Evolutionary conservation across 2,888 invertebrate genomes (phyloP).

Genomic region (Craniophora ligustri): DNA sequence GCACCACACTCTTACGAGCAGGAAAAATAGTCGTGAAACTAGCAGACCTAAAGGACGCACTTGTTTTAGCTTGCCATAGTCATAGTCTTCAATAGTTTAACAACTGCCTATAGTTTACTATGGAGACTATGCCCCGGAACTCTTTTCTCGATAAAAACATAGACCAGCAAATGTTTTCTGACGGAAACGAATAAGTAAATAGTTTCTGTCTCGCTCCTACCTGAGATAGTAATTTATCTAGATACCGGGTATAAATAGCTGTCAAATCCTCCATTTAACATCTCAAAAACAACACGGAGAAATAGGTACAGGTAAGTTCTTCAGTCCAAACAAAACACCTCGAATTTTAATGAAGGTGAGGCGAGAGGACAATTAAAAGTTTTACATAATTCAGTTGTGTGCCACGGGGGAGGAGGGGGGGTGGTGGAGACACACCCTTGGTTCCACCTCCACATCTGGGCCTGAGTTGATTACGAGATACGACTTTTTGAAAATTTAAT

Average conservation of each 20-base stretch:
- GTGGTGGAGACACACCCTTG: conserved; percentile 28
- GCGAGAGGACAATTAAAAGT: conserved; percentile 78
- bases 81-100: too few species aligned
- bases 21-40: too few species aligned
- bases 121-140: too few species aligned
- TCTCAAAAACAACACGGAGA: conserved; percentile 43
- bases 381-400: conserved; percentile 74
- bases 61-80: too few species aligned
- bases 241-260: conserved; percentile 12
- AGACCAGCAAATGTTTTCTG: conserved; percentile 15
- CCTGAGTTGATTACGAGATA: conserved; percentile 64
- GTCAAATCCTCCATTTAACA: conserved; percentile 42
- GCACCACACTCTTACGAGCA: too few species aligned
- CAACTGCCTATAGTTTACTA: too few species aligned
- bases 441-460: conserved; percentile 58
- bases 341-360: conserved; percentile 78
- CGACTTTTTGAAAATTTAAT: conserved; percentile 71
- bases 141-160: too few species aligned
- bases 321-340: conserved; percentile 69
- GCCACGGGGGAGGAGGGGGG: conserved; percentile 59
- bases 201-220: conserved; percentile 10
- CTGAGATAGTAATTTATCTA: conserved; percentile 29
- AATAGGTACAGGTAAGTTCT: conserved; percentile 55
- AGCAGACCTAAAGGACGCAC: too few species aligned
- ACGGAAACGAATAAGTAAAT: conserved; percentile 4